Evolutionary conservation across 2,888 invertebrate species (phyloP), one percentile per base, ranked within the genome.

Genomic region (Tricholauxania praeusta): DNA sequence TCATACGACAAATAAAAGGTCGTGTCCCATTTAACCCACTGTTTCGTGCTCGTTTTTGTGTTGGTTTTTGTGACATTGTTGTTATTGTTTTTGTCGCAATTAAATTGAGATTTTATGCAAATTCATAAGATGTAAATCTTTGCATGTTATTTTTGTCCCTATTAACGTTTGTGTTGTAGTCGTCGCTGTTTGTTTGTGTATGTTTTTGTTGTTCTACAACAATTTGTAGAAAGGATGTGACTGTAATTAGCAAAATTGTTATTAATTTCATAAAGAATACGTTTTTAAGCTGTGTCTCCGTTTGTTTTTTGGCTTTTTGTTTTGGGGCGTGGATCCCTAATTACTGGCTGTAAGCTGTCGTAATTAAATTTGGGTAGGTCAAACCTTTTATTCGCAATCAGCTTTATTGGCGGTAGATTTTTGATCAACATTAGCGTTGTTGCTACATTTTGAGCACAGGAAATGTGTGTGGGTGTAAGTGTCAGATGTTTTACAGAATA

Each of bases 91-190:
- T 62, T 62, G n/a, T n/a, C 28, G 51, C 64, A 64, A 64, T 51
- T 51, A 64, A 49, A 64, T 64, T 22, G 28, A 49, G 51, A 64
- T 51, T 64, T 64, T 64, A 64, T 64, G 64, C 51, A 64, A 64
- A 64, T 64, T 22, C 28, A 19, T 19, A 57, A 57, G 19, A 17
- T 12, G 55, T 22, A 57, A 57, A 22, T 57, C 14, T 28, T 57
- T 57, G 57, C 14, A 2, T 57, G 15, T 57, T 57, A 28, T 28
- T 57, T 15, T 28, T 28, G 57, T 28, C 2, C 12, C 22, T 57
- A 17, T 53, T 53, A 17, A 7, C 17, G 14, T 14, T 53, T 53
- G n/a, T 53, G 17, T 17, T 53, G 15, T 53, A 12, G 15, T 53
- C 12, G 53, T 53, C 15, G 15, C 6, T 53, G 17, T 14, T 53